phyloP scores from a whole-genome alignment of 2,797 vertebrate genomes.

The Mormyrus proboscirostris region DNA sequence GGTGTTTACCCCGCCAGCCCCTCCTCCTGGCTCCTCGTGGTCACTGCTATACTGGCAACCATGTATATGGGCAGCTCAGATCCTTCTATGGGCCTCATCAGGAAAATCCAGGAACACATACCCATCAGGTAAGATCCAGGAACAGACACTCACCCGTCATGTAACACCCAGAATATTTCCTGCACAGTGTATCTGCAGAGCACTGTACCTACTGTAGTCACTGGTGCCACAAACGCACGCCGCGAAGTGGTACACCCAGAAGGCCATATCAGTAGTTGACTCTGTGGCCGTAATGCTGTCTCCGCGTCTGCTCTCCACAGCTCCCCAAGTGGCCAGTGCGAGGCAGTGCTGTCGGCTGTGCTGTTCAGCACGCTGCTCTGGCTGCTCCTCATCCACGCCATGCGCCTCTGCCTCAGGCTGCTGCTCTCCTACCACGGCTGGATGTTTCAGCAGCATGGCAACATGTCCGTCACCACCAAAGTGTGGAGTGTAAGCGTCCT shows the following conservation, averaged over 20 bases:
- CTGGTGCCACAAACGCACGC: not conserved
- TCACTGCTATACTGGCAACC: conserved; percentile 70
- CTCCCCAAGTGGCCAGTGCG: conserved; percentile 59
- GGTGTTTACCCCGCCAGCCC: conserved; percentile 74
- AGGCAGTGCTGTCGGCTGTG: conserved; percentile 64
- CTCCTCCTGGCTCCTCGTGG: conserved; percentile 77
- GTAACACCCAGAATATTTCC: not conserved
- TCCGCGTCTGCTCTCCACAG: conserved; percentile 40
- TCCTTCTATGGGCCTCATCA: conserved; percentile 76
- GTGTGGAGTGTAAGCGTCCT: conserved; percentile 69
- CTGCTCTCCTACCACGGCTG: conserved; percentile 76
- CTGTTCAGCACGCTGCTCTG: conserved; percentile 73
- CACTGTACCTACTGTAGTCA: not conserved
- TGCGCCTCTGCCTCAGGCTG: conserved; percentile 68
- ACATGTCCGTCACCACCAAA: conserved; percentile 67
- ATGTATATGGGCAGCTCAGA: conserved; percentile 69
- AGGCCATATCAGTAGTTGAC: not conserved
- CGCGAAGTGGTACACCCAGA: not conserved
- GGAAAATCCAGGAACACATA: conserved; percentile 73
- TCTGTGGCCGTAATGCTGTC: not conserved
- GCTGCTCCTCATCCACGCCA: conserved; percentile 70
- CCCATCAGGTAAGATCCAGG: conserved; percentile 62
- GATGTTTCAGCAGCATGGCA: conserved; percentile 72
- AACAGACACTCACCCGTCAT: not conserved
- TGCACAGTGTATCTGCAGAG: not conserved